Base-by-base conservation (phyloP, 2,888 invertebrate species). In the Odontomyia ornata region DNA sequence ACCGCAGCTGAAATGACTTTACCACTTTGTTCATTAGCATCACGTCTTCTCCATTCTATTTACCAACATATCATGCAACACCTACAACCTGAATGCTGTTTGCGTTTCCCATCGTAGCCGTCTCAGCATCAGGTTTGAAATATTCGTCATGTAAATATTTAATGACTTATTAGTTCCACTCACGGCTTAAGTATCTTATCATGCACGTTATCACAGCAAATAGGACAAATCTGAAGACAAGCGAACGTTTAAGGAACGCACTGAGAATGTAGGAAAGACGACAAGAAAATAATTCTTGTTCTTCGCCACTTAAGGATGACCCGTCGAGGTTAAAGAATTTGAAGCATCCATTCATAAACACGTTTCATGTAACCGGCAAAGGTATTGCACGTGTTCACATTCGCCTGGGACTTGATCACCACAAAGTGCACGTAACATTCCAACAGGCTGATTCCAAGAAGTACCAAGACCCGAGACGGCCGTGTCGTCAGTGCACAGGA, bases 341-440 rank as follows among this genome's bases (percentile, higher is more conserved):
- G 9, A 72, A 30, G 56, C 72, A 72, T 72, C 73, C 73, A 73
- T 73, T 73, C 73, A 73, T 57, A 36, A 73, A 60, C 73, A 60
- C 73, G 73, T 73, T 73, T 73, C 73, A 73, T 73, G 73, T 73
- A 73, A 73, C 73, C 73, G 73, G 73, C 73, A 60, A 73, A 57
- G 57, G 73, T 73, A 73, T 73, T 73, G 73, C 73, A 73, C 73
- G 73, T 73, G 73, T 73, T 73, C 73, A 36, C 36, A 30, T 25
- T 11, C 23, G n/a, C 18, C 23, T 11, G 21, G 7, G n/a, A 60
- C 25, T 5, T 2, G 23, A 11, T 36, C 15, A 7, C 28, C 56
- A 23, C 52, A 25, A 47, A 28, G 36, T 57, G 36, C 73, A 56
- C 57, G 60, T 36, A 18, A 60, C 60, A 73, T 73, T 73, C 73